Percentiles rank a stretch among this genome's conserved stretches.
These are phyloP conservation scores for Poeciliopsis occidentalis DNA, from an alignment of 2,113 vertebrate genomes.

Conservation along the genomic window DNA sequence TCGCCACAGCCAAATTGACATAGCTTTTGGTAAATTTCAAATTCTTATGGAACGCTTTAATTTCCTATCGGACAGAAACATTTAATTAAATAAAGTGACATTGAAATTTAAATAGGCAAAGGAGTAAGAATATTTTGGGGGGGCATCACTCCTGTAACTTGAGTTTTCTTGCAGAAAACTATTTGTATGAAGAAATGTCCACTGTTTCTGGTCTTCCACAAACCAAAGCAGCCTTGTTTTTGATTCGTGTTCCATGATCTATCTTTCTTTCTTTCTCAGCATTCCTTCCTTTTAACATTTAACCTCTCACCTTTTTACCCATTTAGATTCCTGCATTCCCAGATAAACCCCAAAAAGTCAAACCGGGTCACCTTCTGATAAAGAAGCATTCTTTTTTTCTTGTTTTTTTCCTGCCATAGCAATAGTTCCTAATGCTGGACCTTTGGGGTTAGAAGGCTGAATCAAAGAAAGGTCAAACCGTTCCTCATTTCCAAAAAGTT, in stretches of 20 bases:
- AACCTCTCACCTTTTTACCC: constrained; percentile 47
- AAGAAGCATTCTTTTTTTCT: constrained; percentile 55
- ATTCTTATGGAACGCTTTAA: too few relatives aligned
- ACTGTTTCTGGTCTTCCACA: not conserved
- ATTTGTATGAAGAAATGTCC: not conserved
- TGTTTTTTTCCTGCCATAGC: not conserved
- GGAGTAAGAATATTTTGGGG: not conserved
- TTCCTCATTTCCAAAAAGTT: not conserved
- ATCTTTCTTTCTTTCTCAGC: constrained; percentile 17
- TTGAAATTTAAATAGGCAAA: not conserved
- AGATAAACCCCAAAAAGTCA: constrained; percentile 58
- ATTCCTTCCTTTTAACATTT: constrained; percentile 60
- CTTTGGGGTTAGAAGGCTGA: not conserved
- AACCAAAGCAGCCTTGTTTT: constrained; percentile 49
- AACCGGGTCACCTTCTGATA: constrained; percentile 34
- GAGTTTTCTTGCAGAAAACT: not conserved
- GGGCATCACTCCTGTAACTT: not conserved
- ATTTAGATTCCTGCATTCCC: constrained; percentile 33
- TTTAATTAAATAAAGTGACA: too few relatives aligned
- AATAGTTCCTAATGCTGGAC: not conserved
- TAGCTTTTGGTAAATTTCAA: too few relatives aligned
- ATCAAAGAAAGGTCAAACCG: not conserved
- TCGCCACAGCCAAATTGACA: too few relatives aligned
- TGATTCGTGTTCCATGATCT: not conserved
- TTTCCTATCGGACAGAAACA: too few relatives aligned